A percentile compares a stretch with the other conserved stretches of the same genome.
These are phyloP conservation scores for Macrophya annulata DNA, from an alignment of 2,888 invertebrate species.

Conservation along the genomic window DNA sequence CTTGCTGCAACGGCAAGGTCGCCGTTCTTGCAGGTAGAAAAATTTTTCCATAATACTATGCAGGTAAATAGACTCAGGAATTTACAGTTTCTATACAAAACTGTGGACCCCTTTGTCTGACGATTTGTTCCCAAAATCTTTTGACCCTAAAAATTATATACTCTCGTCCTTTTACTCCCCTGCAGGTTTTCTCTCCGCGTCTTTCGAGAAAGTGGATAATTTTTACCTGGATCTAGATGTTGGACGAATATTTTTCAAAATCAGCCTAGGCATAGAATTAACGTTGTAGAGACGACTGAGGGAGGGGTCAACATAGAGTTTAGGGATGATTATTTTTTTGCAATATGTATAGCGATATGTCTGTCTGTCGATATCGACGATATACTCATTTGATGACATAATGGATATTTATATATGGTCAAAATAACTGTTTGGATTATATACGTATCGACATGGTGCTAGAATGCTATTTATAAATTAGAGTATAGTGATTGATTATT, in stretches of 20 bases:
- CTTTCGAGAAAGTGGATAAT: background rate
- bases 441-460: background rate
- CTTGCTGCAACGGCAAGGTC: background rate
- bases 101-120: background rate
- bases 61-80: background rate
- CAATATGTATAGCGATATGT: background rate
- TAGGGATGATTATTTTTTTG: background rate
- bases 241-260: no score
- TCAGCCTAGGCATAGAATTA: no score
- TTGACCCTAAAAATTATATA: background rate
- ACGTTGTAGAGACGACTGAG: background rate
- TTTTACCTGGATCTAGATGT: background rate
- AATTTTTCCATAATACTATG: background rate
- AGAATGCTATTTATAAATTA: constrained; percentile 13
- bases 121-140: background rate
- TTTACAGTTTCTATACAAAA: background rate
- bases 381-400: background rate
- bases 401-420: background rate
- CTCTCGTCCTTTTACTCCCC: background rate
- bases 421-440: constrained; percentile 16
- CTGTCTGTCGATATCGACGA: background rate
- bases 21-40: background rate
- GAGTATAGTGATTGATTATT: constrained; percentile 10
- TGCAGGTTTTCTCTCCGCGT: background rate
- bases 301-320: background rate